Conservation (phyloP, 2,888 invertebrate genomes). For the Ectemnius continuus region DNA sequence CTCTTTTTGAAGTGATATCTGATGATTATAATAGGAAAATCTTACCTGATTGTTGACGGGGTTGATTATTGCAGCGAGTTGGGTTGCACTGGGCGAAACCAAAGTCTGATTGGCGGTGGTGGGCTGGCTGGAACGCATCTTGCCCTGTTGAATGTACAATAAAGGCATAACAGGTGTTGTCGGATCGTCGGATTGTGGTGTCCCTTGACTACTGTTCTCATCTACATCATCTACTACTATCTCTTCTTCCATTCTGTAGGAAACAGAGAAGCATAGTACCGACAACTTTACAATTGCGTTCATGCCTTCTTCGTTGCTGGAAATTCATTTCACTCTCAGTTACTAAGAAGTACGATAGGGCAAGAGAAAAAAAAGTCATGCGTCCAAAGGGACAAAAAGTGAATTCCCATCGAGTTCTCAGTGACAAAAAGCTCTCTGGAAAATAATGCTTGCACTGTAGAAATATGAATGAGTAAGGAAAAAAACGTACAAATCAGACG, state of each 20-base stretch:
- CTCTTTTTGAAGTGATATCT: neutral
- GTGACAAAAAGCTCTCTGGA: too few species aligned
- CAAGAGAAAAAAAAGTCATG: too few species aligned
- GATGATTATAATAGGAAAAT: constrained; percentile 9
- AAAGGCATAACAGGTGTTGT: constrained; percentile 72
- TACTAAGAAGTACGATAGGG: too few species aligned
- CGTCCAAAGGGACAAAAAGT: too few species aligned
- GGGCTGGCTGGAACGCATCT: constrained; percentile 65
- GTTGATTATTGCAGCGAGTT: constrained; percentile 72
- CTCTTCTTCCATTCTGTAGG: constrained; percentile 72
- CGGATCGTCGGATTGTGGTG: constrained; percentile 56
- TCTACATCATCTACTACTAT: constrained; percentile 70
- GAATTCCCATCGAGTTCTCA: too few species aligned
- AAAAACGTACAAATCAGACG: too few species aligned
- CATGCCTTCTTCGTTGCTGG: too few species aligned
- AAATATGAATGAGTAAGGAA: too few species aligned
- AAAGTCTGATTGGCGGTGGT: constrained; percentile 66
- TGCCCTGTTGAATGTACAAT: constrained; percentile 73
- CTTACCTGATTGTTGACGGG: constrained; percentile 71
- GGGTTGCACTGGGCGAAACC: constrained; percentile 66
- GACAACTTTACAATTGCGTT: too few species aligned
- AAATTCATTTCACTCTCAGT: too few species aligned
- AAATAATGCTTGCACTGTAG: too few species aligned
- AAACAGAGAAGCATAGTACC: too few species aligned
- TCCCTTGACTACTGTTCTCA: constrained; percentile 62